Base-by-base conservation (phyloP, 2,797 vertebrate species). In the Austrolebias charrua region DNA sequence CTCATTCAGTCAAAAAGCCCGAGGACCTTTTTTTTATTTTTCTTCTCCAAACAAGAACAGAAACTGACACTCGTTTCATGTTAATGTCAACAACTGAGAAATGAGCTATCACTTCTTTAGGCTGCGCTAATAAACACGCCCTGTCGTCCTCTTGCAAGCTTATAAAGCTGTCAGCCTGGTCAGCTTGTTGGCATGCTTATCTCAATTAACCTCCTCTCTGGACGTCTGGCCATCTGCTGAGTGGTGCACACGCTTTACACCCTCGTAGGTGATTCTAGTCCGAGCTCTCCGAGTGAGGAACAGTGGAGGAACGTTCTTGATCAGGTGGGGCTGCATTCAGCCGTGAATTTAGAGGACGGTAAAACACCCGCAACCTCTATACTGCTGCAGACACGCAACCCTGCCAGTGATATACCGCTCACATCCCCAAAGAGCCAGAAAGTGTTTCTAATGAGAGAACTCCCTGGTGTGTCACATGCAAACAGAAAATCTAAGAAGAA, bases 171-270 rank as follows among this genome's bases (percentile, higher is more conserved):
- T 85, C 79, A 82, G 84, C 76, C 76, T 81, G 87, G 87, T 90
- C 86, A 88, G 86, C 86, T 80, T 86, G 84, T 77, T 86, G 86
- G 82, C 86, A 84, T 80, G 83, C 83, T 88, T 87, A 88, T 87
- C 85, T 86, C 84, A 86, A 88, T 89, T 90, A 86, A 83, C 82
- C 85, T 85, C 81, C 81, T 84, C 74, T 20, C 81, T 88, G 81
- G 80, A 85, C 75, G 88, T 89, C 86, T 87, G 82, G 88, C 84
- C 86, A 90, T 90, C 88, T 90, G 88, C 88, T 88, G 77, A 80
- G 81, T 54, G 47, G 68, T 59, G 38, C 66, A 63, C 63, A 54
- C 64, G 57, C 59, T 28, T 1, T 11, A 59, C 69, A 77, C 56
- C 43, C 71, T 60, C 0, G 20, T 84, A 87, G 77, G 80, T 87